Base-by-base conservation (phyloP, 2,113 vertebrate species). In the Todiramphus saurophagus region DNA sequence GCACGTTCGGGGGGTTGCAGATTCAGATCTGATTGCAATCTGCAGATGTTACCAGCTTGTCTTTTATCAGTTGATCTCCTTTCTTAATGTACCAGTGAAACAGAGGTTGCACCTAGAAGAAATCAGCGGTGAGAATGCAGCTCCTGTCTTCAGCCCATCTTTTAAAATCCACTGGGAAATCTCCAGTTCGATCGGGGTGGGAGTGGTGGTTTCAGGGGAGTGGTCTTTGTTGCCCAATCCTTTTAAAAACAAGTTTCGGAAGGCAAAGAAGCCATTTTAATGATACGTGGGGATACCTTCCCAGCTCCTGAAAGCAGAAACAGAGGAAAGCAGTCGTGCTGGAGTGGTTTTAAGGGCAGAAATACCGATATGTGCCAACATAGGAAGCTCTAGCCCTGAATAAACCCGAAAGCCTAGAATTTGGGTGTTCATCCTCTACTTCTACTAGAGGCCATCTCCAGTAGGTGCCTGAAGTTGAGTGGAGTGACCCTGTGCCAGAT, bases 401-500 rank as follows among this genome's bases (percentile, higher is more conserved):
- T 37, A 9, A 62, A 64, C 51, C 28, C 12, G 43, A 41, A 64
- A 86, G 3, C 14, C 33, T 43, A 7, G 18, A 19, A 55, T 56
- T 64, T 31, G 58, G 69, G 2, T 50, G 33, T 23, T 60, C 51
- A 10, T 41, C 35, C 66, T 62, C 75, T 44, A 81, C 87, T 93
- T 35, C 87, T 82, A 30, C 89, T 76, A 95, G 39, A 64, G 74
- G 59, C 62, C 87, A 39, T 28, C 74, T 69, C 81, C 81, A 66
- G 53, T 0, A 72, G 89, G 50, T 1, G 15, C 70, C 84, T 84
- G 91, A 13, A 58, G 62, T 4, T 10, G 75, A 62, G 78, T 10
- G 72, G 83, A 44, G 33, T 46, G n/a, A 78, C 16, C 9, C 0
- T 48, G 86, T 83, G 94, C 96, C 94, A 92, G 80, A 62, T 44